A percentile compares a stretch with the other conserved stretches of the same genome.
phyloP scores from a whole-genome alignment of 2,888 invertebrate genomes.

The Drosophila maculinotata region DNA sequence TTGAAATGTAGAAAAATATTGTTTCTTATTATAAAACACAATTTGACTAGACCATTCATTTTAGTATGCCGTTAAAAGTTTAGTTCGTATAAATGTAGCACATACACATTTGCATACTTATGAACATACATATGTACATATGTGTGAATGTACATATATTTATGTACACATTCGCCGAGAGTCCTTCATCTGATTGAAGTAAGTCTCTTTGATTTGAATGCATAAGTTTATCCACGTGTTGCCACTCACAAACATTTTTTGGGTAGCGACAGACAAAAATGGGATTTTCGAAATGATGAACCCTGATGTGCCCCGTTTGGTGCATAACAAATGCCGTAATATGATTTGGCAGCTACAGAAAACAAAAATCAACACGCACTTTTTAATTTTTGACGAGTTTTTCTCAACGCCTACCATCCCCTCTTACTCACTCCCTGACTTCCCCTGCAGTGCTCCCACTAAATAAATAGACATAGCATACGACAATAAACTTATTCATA shows the following conservation, averaged over 20 bases:
- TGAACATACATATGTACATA: too few species aligned
- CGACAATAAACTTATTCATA: slow-evolving; percentile 73
- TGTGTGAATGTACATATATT: background rate
- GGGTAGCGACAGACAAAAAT: slow-evolving; percentile 36
- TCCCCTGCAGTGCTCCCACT: slow-evolving; percentile 23
- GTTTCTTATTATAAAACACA: too few species aligned
- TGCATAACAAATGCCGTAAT: slow-evolving; percentile 74
- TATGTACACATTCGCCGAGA: background rate
- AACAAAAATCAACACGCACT: slow-evolving; percentile 57
- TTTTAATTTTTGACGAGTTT: slow-evolving; percentile 48
- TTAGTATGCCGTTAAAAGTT: too few species aligned
- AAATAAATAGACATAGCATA: slow-evolving; percentile 51
- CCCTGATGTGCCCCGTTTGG: slow-evolving; percentile 6
- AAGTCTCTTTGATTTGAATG: background rate
- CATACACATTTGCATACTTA: background rate
- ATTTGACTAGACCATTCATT: too few species aligned
- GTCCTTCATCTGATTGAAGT: background rate
- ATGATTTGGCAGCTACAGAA: slow-evolving; percentile 69
- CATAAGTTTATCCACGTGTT: slow-evolving; percentile 10
- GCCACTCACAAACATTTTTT: slow-evolving; percentile 2
- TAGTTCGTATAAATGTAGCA: too few species aligned
- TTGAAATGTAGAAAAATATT: too few species aligned
- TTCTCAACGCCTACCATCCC: background rate
- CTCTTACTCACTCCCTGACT: background rate
- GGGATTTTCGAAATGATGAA: slow-evolving; percentile 45